A percentile compares a stretch with the other conserved stretches of the same genome.
These are phyloP conservation scores for Morpho helenor DNA, from an alignment of 2,888 invertebrate species.

Conservation along the genomic window DNA sequence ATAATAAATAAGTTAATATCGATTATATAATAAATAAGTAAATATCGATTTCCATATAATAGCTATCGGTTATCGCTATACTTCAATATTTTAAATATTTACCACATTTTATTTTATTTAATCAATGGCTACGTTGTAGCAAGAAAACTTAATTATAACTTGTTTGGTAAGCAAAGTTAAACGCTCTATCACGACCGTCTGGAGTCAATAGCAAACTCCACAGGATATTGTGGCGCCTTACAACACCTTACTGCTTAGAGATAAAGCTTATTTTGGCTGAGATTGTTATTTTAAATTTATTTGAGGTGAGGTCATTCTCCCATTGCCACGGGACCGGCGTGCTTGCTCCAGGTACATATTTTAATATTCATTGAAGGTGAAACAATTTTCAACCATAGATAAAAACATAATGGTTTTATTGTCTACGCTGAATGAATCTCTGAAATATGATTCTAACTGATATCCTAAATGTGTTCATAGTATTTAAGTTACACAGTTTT, in stretches of 20 bases:
- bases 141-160: conserved; percentile 28
- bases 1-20: no score
- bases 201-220: conserved; percentile 25
- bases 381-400: conserved; percentile 1
- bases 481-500: no score
- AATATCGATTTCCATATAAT: no score
- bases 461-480: no score
- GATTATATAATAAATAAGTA: no score
- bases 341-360: conserved; percentile 26
- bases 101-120: no score
- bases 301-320: conserved; percentile 37
- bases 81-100: no score
- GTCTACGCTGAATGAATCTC: no score
- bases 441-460: no score
- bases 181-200: conserved; percentile 33
- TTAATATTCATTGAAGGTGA: conserved; percentile 24
- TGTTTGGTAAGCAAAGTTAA: conserved; percentile 28
- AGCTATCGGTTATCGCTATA: no score
- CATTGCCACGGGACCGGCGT: conserved; percentile 25
- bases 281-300: conserved; percentile 9
- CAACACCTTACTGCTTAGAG: conserved; percentile 23
- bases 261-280: conserved; percentile 16
- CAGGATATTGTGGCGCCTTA: conserved; percentile 24
- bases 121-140: conserved; percentile 1
- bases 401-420: not conserved